Base-by-base conservation (phyloP, 2,888 invertebrate genomes). In the Epirrita christyi region DNA sequence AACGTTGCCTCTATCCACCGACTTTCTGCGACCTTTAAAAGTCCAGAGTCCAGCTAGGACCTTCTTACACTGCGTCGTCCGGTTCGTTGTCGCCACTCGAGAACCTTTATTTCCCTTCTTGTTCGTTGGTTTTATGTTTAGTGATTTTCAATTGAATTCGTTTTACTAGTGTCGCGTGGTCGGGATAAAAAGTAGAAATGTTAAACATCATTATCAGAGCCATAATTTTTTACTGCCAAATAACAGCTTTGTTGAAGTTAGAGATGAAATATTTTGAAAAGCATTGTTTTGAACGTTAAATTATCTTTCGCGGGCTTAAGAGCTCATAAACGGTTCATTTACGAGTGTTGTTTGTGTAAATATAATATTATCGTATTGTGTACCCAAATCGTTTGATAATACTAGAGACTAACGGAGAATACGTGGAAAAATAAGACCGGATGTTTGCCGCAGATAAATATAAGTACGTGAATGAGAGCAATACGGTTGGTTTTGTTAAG, bases 371-470 rank as follows among this genome's bases (percentile, higher is more conserved):
- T 81, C 75, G 68, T 68, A 71, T 75, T 80, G 77, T 80, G 73
- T 75, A 76, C 72, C 71, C 66, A 69, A 76, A 76, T 77, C 75
- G 76, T 76, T 75, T 78, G 77, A 82, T 82, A 80, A 76, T 70
- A 73, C 70, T 73, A 63, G 72, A 74, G 75, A 78, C 68, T 72
- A 71, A 73, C 72, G 64, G 66, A 67, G 73, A 71, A 74, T 73
- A 75, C 69, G 72, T 77, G 80, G 72, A 78, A 82, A 77, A 81
- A 80, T 81, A 80, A 82, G 83, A 78, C 86, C 88, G 88, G 87
- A 87, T 88, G 86, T 85, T 84, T 82, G 80, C 77, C 77, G 76
- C 78, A 84, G 86, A 88, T 88, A 88, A 86, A 85, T 21, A 80
- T 78, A 77, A 79, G 78, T n/a, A n/a, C 78, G 70, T 84, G 79